Evolutionary conservation across 2,113 vertebrate species (phyloP).

Genomic region (Myotis brandtii): DNA sequence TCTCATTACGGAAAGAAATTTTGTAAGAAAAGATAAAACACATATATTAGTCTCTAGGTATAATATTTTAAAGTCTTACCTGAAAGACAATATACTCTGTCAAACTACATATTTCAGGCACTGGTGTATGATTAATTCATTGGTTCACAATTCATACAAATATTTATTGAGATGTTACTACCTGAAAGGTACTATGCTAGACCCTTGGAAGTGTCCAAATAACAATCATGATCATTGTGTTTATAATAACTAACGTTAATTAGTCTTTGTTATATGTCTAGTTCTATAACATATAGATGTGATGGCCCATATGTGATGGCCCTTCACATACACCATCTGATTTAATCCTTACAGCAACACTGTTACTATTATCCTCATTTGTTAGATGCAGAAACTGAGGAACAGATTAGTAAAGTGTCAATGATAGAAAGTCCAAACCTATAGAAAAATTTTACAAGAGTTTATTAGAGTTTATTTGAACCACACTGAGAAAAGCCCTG

Average conservation of each 20-base stretch:
- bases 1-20: conserved; percentile 34
- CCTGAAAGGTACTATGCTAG: neutral
- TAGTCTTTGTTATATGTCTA: neutral
- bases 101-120: neutral
- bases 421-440: neutral
- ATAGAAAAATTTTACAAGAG: neutral
- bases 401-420: neutral
- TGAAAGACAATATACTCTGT: neutral
- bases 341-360: neutral
- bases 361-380: neutral
- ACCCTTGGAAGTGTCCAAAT: neutral
- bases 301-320: no score
- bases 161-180: conserved; percentile 1
- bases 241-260: neutral
- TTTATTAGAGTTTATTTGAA: neutral
- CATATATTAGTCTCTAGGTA: neutral
- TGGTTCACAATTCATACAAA: conserved; percentile 16
- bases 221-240: neutral
- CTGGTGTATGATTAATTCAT: neutral
- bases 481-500: neutral
- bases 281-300: neutral
- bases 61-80: conserved; percentile 30
- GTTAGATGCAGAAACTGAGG: conserved; percentile 20
- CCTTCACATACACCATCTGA: neutral
- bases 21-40: conserved; percentile 13